Base-by-base conservation (phyloP, 2,888 invertebrate genomes). In the Drosophila leonis region DNA sequence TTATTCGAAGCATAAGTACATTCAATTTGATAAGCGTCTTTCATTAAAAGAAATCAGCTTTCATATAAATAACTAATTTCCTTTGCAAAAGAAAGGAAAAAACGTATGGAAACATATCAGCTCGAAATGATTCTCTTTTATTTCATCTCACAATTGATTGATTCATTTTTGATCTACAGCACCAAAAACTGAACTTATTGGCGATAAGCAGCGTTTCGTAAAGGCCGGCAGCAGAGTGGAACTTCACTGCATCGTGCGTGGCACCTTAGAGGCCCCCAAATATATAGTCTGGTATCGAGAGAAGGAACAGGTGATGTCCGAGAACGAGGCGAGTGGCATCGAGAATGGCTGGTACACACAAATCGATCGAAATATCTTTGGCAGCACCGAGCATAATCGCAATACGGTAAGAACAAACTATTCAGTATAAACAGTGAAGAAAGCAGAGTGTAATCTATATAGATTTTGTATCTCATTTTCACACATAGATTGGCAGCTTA, bases 281-380 rank as follows among this genome's bases (percentile, higher is more conserved):
- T 98, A 97, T 94, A 97, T 98, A 90, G 98, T 98, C 94, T 98
- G 98, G 98, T 98, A 97, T 94, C 97, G 97, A 31, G 93, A 91
- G 54, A 86, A 91, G 33, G 88, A 89, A 20, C 93, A 93, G 80
- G 90, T 93, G 49, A 83, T 86, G 24, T 80, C 90, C 10, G 91
- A 91, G 49, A 92, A 92, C 75, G 91, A 91, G 70, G 81, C 88
- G 48, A 61, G 51, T 15, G 65, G 57, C 1, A 13, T 31, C 7
- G 74, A 78, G 37, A 74, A 48, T 10, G 92, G 92, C 37, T 93
- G 93, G 92, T 91, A 90, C 61, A 92, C 92, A 15, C 91, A 93
- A 74, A 88, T 93, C 54, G 92, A 92, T 83, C 83, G 92, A 7
- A 90, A 91, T 75, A 91, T 92, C 35, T 91, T 92, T 65, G 92